A percentile compares a stretch with the other conserved stretches of the same genome.
Conservation (phyloP, 2,113 vertebrate species). For the Melierax canorus region DNA sequence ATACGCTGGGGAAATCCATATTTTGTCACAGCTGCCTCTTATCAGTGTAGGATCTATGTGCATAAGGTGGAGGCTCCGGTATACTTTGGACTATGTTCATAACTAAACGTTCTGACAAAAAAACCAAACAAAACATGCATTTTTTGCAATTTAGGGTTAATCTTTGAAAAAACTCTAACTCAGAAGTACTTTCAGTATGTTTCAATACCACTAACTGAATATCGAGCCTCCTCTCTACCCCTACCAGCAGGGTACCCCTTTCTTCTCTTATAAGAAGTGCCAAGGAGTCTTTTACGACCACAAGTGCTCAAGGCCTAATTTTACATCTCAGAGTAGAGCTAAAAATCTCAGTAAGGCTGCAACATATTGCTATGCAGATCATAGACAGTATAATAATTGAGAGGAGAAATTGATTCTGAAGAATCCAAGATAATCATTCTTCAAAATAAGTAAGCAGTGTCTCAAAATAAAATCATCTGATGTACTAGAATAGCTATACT, state of each 20-base stretch:
- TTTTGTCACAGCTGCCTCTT: neutral
- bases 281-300: neutral
- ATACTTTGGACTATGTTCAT: neutral
- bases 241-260: neutral
- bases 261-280: neutral
- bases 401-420: neutral
- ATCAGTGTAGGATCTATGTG: neutral
- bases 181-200: neutral
- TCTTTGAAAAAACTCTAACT: neutral
- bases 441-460: neutral
- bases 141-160: neutral
- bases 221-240: neutral
- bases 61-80: neutral
- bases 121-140: accelerated
- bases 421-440: neutral
- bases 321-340: neutral
- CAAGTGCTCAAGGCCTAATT: neutral
- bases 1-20: neutral
- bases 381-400: neutral
- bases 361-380: neutral
- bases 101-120: neutral
- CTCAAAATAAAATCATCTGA: neutral
- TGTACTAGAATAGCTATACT: neutral
- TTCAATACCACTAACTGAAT: neutral
- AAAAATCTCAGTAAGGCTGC: neutral